Conservation (phyloP, 2,797 vertebrate species). For the Tenualosa ilisha region DNA sequence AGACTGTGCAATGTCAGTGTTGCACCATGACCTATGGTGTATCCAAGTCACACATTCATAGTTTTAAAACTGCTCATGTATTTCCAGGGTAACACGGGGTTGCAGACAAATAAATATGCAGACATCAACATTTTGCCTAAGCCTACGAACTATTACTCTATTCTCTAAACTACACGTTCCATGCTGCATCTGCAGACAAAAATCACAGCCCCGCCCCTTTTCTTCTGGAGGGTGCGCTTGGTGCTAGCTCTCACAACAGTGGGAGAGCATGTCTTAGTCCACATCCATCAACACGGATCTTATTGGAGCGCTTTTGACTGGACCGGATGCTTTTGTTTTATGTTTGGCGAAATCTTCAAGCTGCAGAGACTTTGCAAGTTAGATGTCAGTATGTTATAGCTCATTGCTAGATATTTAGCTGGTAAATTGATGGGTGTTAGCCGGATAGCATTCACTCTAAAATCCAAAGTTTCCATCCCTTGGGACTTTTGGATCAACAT, state of each 20-base stretch:
- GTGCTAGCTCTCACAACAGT: slow-evolving; percentile 22
- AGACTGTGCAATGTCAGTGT: too few relatives aligned
- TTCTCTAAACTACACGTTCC: not conserved
- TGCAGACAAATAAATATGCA: too few relatives aligned
- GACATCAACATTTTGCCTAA: too few relatives aligned
- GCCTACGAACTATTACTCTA: too few relatives aligned
- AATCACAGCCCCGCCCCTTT: not conserved
- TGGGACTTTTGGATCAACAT: not conserved
- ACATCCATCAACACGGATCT: slow-evolving; percentile 14
- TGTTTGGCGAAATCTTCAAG: not conserved
- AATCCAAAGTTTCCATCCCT: slow-evolving; percentile 14
- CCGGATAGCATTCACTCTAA: not conserved
- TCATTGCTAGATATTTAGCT: not conserved
- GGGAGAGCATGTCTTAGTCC: slow-evolving; percentile 15
- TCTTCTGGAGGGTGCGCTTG: not conserved
- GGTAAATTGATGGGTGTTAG: slow-evolving; percentile 21
- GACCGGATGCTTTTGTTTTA: slow-evolving; percentile 18
- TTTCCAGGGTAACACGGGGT: too few relatives aligned
- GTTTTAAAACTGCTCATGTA: too few relatives aligned
- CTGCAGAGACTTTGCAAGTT: not conserved
- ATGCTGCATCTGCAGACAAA: slow-evolving; percentile 1
- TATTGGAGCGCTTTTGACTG: not conserved
- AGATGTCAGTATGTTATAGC: not conserved
- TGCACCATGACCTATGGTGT: too few relatives aligned
- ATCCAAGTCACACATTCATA: too few relatives aligned